Evolutionary conservation across 2,888 invertebrate species (phyloP), one percentile per base, ranked within the genome.

Genomic region (Ellobium chinense): DNA sequence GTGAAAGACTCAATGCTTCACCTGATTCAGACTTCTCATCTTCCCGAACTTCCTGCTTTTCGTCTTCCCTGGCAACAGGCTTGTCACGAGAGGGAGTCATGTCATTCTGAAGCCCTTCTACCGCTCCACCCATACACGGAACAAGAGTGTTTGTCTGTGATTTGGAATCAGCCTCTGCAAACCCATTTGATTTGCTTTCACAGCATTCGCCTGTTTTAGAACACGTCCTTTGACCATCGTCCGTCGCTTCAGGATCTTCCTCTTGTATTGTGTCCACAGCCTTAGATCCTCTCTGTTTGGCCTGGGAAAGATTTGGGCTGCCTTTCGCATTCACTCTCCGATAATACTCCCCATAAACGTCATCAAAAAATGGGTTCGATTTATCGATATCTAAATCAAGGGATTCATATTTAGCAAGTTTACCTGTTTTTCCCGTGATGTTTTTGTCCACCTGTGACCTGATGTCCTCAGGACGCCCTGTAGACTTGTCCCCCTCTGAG

Each of bases 321-420:
- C n/a, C 34, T 12, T 56, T 78, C 4, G 72, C 46, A 1, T 12
- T 12, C 29, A 78, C 54, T 9, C 78, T 63, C 1, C 78, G 78
- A 63, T 72, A 65, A 24, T 72, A 78, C 56, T 78, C 78, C 27
- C 54, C 9, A 31, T 72, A 78, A 2, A 78, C 78, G 24, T 78
- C 78, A 36, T 70, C 56, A 54, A 65, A 72, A 72, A 78, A 78
- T 36, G 78, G 78, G 56, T 78, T 78, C 7, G 12, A 58, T n/a
- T 63, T 60, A n/a, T 78, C 78, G n/a, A 78, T 63, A 37, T 78
- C 72, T 78, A 78, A 72, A 78, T 78, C 78, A 62, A 78, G 65
- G 5, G 78, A 78, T 37, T 78, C 78, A 78, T 78, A 78, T 34
- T 78, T 63, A 39, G 65, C 9, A 34, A 78, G 54, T 78, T 78